Conservation (phyloP, 2,113 vertebrate genomes). For the Thinocorus orbignyianus region DNA sequence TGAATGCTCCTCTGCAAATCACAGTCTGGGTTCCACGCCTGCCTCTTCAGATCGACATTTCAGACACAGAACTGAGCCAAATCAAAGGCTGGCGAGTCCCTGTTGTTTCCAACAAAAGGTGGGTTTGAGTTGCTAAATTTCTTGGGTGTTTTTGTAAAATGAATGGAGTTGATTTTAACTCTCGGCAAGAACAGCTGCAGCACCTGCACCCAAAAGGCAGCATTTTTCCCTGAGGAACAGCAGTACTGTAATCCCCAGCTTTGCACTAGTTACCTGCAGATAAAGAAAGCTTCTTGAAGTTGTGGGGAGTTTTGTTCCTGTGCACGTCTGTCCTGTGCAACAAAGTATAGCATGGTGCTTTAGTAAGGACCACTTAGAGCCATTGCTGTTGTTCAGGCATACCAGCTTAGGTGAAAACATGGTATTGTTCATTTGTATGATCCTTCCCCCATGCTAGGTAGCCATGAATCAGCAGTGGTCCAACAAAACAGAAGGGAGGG, state of each 20-base stretch:
- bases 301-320: neutral
- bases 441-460: neutral
- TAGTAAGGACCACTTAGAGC: neutral
- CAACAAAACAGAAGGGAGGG: neutral
- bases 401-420: neutral
- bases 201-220: neutral
- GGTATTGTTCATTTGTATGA: fast-evolving
- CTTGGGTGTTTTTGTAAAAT: neutral
- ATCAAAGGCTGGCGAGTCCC: conserved; percentile 96
- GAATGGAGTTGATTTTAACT: neutral
- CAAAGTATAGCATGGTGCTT: neutral
- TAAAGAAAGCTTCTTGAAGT: neutral
- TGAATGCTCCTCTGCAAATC: conserved; percentile 86
- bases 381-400: neutral
- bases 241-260: neutral
- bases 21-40: conserved; percentile 94
- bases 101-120: conserved; percentile 85
- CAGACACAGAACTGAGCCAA: conserved; percentile 94
- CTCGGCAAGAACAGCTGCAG: neutral
- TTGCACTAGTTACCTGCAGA: neutral
- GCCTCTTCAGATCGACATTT: conserved; percentile 95
- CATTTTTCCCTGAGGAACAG: neutral
- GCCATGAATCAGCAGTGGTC: neutral
- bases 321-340: fast-evolving
- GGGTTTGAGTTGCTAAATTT: neutral